Base-by-base conservation (phyloP, 1,140 invertebrate genomes). In the Pseudomyrmex flavicornis region DNA sequence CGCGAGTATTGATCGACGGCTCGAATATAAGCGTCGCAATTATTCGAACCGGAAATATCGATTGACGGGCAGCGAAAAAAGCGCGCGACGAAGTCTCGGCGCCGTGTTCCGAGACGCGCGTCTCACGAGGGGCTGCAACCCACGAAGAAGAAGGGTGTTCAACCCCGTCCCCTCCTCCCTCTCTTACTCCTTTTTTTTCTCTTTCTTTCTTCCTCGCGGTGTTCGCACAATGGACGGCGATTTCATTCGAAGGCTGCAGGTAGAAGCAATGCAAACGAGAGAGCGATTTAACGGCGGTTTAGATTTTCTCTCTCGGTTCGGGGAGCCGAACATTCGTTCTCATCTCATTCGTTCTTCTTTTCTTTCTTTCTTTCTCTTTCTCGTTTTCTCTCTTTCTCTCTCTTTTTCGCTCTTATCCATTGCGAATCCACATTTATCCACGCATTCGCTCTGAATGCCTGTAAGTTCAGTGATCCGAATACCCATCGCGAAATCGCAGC, bases 381-480 rank as follows among this genome's bases (percentile, higher is more conserved):
- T 35, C 26, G 2, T 35, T 50, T 22, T 22, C 20, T 8, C 68
- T 26, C 22, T 8, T 52, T 26, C 22, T 20, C n/a, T 46, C 66
- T 15, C 9, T 73, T 12, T 44, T 46, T 20, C 26, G 74, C 82
- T n/a, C 54, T 83, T 74, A 66, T 86, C 58, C 83, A 73, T 66
- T 65, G 17, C 56, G 80, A 77, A 84, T 87, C 86, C 70, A 73
- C 83, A 62, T 85, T 82, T 87, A 83, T 82, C 62, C 86, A 70
- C 83, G 83, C 77, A 83, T 89, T 85, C 82, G 70, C 73, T 56
- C 63, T 63, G 79, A 73, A 68, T 85, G 84, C 15, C 85, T 83
- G 70, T 2, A 87, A 80, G 89, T 84, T 90, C 89, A 90, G 77
- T 90, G 89, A 90, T 90, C 87, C 85, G 89, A 73, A 87, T 89